Evolutionary conservation across 2,113 vertebrate species (phyloP), one percentile per base, ranked within the genome.

Genomic region (Phalacrocorax pelagicus): DNA sequence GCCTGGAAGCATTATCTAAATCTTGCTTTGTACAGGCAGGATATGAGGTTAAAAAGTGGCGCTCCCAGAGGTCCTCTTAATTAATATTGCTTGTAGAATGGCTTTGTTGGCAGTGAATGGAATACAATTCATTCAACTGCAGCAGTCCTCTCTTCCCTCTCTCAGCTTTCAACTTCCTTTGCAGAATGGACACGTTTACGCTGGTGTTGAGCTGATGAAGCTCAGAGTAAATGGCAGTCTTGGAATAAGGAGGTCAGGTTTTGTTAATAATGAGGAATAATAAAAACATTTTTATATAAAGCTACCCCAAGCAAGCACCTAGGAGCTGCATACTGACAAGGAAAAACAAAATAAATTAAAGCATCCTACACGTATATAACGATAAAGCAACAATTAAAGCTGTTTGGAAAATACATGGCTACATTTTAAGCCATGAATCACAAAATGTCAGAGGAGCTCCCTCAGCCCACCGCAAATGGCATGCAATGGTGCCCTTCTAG

Each of bases 71-170:
- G 80, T 89, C 69, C 70, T 83, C 71, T 66, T 97, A 96, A 97
- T 98, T 96, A 97, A 95, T 92, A 88, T 88, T 89, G 66, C 52
- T 83, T 30, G 6, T 16, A 55, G 93, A 95, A 96, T 91, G 80
- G 77, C 59, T 97, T 88, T 88, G 69, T 51, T 96, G 95, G 88
- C 91, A 96, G 72, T 13, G 24, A 81, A 80, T 55, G 70, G 82
- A 83, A 57, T 36, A 44, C 22, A 46, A n/a, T 82, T 66, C 65
- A 62, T 96, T 95, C 85, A 69, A 13, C 51, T 88, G 49, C 70
- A 55, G 81, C 61, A 69, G 21, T 72, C 55, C 21, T 46, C 49
- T 58, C 67, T 40, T 36, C 51, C 42, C 12, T 12, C 74, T 73
- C 84, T 92, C 66, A 59, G 70, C 57, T 88, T 63, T 86, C 29